Evolutionary conservation across 1,140 invertebrate genomes (phyloP).

Genomic region (Lethocerus indicus): DNA sequence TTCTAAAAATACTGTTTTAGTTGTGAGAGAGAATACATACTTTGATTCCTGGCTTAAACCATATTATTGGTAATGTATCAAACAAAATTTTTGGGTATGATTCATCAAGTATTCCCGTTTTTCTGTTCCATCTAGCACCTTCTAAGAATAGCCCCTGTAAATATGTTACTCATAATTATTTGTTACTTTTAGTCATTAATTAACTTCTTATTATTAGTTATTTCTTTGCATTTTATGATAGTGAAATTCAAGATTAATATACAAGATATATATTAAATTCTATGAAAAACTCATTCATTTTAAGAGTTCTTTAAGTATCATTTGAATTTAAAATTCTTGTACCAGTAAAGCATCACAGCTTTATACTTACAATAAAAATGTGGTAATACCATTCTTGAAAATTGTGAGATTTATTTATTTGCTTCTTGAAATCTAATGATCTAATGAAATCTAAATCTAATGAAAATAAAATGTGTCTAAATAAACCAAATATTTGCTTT

Average conservation of each 20-base stretch:
- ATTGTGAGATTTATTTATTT: no score
- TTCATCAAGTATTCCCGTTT: constrained; percentile 42
- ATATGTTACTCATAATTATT: not conserved
- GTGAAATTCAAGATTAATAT: no score
- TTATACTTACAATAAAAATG: no score
- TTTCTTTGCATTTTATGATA: not conserved
- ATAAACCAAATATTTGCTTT: no score
- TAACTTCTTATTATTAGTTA: constrained; percentile 17
- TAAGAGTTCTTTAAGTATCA: not conserved
- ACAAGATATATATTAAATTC: not conserved
- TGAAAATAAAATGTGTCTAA: no score
- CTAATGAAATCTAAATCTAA: no score
- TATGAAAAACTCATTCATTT: not conserved
- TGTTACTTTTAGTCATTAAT: constrained; percentile 18
- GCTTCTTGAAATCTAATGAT: no score
- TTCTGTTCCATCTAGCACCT: constrained; percentile 70
- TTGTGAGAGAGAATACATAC: constrained; percentile 10
- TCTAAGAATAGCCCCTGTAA: constrained; percentile 68
- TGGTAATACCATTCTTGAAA: no score
- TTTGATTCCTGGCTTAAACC: constrained; percentile 49
- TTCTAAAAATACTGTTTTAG: not conserved
- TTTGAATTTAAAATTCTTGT: no score
- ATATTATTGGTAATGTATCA: constrained; percentile 58
- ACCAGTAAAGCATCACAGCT: no score
- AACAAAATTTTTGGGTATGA: constrained; percentile 59